phyloP scores from a whole-genome alignment of 1,140 invertebrate genomes.

The Procambarus clarkii region DNA sequence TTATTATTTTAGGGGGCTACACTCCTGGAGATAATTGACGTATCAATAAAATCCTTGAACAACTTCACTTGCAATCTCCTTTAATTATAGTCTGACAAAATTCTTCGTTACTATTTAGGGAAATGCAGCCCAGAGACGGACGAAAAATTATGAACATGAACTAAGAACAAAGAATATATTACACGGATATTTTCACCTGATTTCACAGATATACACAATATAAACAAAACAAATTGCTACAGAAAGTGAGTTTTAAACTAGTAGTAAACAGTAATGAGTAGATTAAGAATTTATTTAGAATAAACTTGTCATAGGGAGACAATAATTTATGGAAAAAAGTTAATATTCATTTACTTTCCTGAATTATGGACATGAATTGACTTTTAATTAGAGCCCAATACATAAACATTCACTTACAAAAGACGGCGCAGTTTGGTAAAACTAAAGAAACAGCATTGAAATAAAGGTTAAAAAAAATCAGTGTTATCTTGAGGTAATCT shows the following conservation, averaged over 20 bases:
- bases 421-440: background rate
- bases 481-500: too few species aligned
- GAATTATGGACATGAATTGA: background rate
- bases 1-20: background rate
- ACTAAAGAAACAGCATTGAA: too few species aligned
- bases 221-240: background rate
- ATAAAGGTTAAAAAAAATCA: too few species aligned
- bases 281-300: background rate
- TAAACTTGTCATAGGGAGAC: background rate
- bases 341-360: background rate
- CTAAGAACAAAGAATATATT: background rate
- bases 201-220: background rate
- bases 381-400: background rate
- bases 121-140: background rate
- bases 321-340: background rate
- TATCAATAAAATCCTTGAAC: background rate
- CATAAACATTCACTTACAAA: background rate
- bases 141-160: background rate
- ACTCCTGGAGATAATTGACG: background rate
- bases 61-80: conserved; percentile 11
- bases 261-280: background rate
- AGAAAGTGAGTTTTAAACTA: background rate
- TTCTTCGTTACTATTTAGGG: background rate
- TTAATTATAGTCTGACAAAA: background rate
- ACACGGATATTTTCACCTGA: background rate